phyloP scores from a whole-genome alignment of 2,797 vertebrate species.

The Epinephelus malabaricus region DNA sequence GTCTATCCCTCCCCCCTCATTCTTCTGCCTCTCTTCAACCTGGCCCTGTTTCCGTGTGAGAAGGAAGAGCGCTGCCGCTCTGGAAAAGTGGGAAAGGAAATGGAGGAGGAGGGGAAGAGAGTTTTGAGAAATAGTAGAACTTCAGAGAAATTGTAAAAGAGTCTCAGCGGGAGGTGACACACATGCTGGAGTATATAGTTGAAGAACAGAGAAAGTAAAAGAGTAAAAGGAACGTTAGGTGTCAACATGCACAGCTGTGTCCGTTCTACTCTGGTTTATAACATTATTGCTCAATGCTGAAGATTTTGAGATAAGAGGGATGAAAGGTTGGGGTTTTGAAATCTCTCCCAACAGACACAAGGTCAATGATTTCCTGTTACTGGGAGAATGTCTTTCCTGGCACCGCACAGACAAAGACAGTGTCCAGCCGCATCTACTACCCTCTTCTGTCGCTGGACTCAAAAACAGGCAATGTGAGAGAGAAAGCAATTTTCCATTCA shows the following conservation, averaged over 20 bases:
- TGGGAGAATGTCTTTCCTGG: slow-evolving; percentile 38
- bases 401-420: slow-evolving; percentile 1
- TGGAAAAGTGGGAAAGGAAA: slow-evolving; percentile 59
- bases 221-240: not conserved
- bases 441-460: not conserved
- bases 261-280: not conserved
- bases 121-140: slow-evolving; percentile 50
- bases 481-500: slow-evolving; percentile 14
- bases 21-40: slow-evolving; percentile 58
- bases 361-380: slow-evolving; percentile 57
- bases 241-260: not conserved
- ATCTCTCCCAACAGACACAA: slow-evolving; percentile 3
- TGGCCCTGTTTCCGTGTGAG: slow-evolving; percentile 69
- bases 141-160: slow-evolving; percentile 44
- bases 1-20: slow-evolving; percentile 78
- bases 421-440: not conserved
- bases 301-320: slow-evolving; percentile 22
- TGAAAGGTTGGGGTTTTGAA: slow-evolving; percentile 34
- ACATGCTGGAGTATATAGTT: slow-evolving; percentile 3
- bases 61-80: slow-evolving; percentile 63
- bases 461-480: not conserved
- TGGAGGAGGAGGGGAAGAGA: slow-evolving; percentile 17
- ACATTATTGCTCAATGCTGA: slow-evolving; percentile 37
- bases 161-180: slow-evolving; percentile 23
- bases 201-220: slow-evolving; percentile 4